Conservation (phyloP, 2,888 invertebrate genomes). For the Nymphalis c-album region DNA sequence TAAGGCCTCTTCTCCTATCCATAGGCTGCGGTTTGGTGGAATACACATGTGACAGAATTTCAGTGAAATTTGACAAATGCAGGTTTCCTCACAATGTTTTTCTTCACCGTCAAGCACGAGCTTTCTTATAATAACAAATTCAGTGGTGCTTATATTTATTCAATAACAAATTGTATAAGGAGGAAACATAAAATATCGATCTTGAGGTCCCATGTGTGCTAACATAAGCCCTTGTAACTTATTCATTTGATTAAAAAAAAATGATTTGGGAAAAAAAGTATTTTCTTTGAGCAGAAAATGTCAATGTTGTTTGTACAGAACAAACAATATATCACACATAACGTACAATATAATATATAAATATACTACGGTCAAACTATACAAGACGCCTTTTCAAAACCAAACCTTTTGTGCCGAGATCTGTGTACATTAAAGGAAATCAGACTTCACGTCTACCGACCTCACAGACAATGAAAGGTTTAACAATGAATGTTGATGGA, state of each 20-base stretch:
- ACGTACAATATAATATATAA: too few relatives aligned
- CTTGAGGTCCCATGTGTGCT: background rate
- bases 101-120: too few relatives aligned
- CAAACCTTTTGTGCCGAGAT: slow-evolving; percentile 2
- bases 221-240: background rate
- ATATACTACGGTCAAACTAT: background rate
- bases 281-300: too few relatives aligned
- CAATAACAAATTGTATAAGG: background rate
- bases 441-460: slow-evolving; percentile 6
- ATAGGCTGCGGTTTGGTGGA: too few relatives aligned
- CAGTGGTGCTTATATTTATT: too few relatives aligned
- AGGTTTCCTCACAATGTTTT: too few relatives aligned
- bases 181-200: background rate
- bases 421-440: slow-evolving; percentile 6
- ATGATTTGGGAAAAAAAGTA: too few relatives aligned
- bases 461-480: slow-evolving; percentile 6
- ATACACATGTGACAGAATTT: too few relatives aligned
- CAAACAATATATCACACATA: background rate
- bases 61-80: too few relatives aligned
- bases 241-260: background rate
- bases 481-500: slow-evolving; percentile 6
- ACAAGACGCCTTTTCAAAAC: slow-evolving; percentile 2
- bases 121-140: too few relatives aligned
- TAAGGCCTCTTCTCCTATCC: too few relatives aligned
- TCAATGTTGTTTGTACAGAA: background rate